Evolutionary conservation across 2,888 invertebrate species (phyloP).

Genomic region (Drosophila leonis): DNA sequence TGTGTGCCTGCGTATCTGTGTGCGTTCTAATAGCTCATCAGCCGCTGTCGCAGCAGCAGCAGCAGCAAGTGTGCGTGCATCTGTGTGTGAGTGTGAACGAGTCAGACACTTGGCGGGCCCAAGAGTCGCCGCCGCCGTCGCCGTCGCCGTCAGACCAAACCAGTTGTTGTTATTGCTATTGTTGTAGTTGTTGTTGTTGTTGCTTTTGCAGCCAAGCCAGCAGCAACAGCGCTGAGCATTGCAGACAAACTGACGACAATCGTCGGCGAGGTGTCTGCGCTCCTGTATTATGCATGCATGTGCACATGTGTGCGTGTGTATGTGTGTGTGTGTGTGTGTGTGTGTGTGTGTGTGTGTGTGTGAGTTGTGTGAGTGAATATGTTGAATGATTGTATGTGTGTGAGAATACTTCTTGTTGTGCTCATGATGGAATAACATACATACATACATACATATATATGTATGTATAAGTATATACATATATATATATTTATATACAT

Average conservation of each 20-base stretch:
- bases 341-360: constrained; percentile 22
- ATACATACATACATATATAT: neutral
- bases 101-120: constrained; percentile 69
- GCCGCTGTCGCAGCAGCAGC: constrained; percentile 24
- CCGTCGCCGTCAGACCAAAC: constrained; percentile 50
- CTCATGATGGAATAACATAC: constrained; percentile 14
- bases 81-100: constrained; percentile 60
- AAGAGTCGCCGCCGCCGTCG: constrained; percentile 40
- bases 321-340: constrained; percentile 18
- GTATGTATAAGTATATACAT: neutral
- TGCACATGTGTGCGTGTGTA: constrained; percentile 16
- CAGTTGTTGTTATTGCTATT: constrained; percentile 30
- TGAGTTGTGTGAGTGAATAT: constrained; percentile 34
- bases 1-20: constrained; percentile 24
- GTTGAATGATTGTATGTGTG: constrained; percentile 19
- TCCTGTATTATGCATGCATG: constrained; percentile 64
- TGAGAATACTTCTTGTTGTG: constrained; percentile 53
- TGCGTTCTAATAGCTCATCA: constrained; percentile 67
- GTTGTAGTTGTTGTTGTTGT: constrained; percentile 22
- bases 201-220: constrained; percentile 43
- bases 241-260: constrained; percentile 80
- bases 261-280: constrained; percentile 80
- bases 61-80: constrained; percentile 56
- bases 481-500: neutral
- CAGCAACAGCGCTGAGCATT: constrained; percentile 67